Percentiles rank a stretch among this genome's conserved stretches.
Conservation (phyloP, 92 coral and sea anemone genomes). For the Plumapathes pennacea region DNA sequence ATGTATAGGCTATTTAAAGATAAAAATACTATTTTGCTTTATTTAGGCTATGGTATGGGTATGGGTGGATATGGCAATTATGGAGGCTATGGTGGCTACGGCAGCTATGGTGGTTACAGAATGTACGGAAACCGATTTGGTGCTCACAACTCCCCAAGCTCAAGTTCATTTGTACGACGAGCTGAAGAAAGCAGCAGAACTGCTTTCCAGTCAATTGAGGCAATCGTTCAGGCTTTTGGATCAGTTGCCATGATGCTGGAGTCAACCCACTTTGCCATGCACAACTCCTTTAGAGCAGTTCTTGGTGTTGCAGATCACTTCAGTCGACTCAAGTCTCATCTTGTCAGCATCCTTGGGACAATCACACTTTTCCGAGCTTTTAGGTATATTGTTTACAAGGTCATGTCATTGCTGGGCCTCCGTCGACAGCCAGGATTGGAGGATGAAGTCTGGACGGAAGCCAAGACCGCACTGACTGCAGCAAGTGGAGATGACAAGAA, state of each 20-base stretch:
- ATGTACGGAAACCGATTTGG: slow-evolving; percentile 58
- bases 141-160: slow-evolving; percentile 33
- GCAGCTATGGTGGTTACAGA: slow-evolving; percentile 67
- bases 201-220: slow-evolving; percentile 93
- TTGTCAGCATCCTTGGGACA: slow-evolving; percentile 78
- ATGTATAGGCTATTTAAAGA: too few species aligned
- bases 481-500: slow-evolving; percentile 34
- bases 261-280: slow-evolving; percentile 95
- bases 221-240: slow-evolving; percentile 98
- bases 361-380: slow-evolving; percentile 72
- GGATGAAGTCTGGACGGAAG: slow-evolving; percentile 90
- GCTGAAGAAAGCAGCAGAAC: slow-evolving; percentile 92
- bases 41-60: slow-evolving; percentile 56
- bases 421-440: slow-evolving; percentile 39
- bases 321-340: slow-evolving; percentile 78
- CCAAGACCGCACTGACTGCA: slow-evolving; percentile 44
- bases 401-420: slow-evolving; percentile 63
- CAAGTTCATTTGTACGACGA: slow-evolving; percentile 83
- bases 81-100: slow-evolving; percentile 52
- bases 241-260: slow-evolving; percentile 98
- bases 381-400: slow-evolving; percentile 60
- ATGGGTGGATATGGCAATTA: slow-evolving; percentile 65
- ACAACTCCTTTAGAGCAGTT: slow-evolving; percentile 87
- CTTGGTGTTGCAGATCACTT: slow-evolving; percentile 96
- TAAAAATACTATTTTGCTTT: not conserved